Conservation (phyloP, 2,797 vertebrate genomes). For the Bovichtus variegatus region DNA sequence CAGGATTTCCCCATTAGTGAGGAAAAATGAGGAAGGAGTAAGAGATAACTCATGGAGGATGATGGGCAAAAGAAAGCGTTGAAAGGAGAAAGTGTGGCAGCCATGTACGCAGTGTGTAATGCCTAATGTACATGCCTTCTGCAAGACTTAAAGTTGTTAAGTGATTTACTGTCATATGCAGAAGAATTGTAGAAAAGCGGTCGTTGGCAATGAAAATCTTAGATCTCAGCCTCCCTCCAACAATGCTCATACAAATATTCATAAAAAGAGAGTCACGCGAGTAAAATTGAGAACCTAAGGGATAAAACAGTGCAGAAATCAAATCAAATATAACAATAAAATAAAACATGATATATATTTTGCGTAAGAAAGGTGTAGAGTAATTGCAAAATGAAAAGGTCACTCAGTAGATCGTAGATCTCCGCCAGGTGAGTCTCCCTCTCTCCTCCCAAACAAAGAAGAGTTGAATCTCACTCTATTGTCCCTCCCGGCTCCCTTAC, state of each 20-base stretch:
- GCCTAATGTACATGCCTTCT: neutral
- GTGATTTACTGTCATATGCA: neutral
- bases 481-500: no score
- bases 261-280: neutral
- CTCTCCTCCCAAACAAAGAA: no score
- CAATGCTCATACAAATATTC: neutral
- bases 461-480: no score
- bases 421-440: no score
- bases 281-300: neutral
- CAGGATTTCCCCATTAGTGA: neutral
- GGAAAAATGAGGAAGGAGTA: conserved; percentile 30
- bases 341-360: no score
- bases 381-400: neutral
- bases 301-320: neutral
- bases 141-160: conserved; percentile 1
- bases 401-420: no score
- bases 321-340: neutral
- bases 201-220: neutral
- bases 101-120: conserved; percentile 20
- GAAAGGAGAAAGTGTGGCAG: conserved; percentile 1
- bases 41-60: neutral
- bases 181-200: neutral
- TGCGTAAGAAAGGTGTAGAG: neutral
- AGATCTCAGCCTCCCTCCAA: neutral
- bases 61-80: neutral